Conservation (phyloP, 2,888 invertebrate species). For the Drosophila crucigera region DNA sequence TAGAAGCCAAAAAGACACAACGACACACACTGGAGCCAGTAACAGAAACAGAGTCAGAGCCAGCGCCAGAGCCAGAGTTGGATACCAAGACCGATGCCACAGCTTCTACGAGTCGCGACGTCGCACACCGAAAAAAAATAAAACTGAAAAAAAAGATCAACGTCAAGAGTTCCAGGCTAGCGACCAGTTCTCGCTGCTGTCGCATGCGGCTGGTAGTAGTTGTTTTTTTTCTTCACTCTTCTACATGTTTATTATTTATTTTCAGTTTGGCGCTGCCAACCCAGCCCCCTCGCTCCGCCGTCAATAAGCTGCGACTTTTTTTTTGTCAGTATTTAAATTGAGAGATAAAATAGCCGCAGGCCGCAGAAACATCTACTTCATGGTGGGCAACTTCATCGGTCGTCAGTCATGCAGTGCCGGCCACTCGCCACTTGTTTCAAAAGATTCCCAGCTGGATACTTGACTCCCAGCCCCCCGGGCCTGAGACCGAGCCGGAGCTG, state of each 20-base stretch:
- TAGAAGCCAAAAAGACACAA: constrained; percentile 82
- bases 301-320: constrained; percentile 38
- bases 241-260: constrained; percentile 73
- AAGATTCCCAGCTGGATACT: constrained; percentile 60
- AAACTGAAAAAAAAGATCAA: constrained; percentile 32
- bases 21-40: constrained; percentile 44
- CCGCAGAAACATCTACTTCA: constrained; percentile 56
- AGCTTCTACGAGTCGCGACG: constrained; percentile 54
- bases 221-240: constrained; percentile 40
- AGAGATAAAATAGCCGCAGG: constrained; percentile 68
- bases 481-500: neutral
- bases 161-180: constrained; percentile 65
- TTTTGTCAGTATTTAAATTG: constrained; percentile 59
- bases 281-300: constrained; percentile 2
- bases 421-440: constrained; percentile 46
- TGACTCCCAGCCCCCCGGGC: constrained; percentile 27
- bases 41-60: constrained; percentile 37
- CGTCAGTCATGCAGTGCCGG: constrained; percentile 53
- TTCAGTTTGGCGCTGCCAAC: constrained; percentile 59
- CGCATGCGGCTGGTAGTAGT: constrained; percentile 35
- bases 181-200: constrained; percentile 71
- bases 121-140: constrained; percentile 50
- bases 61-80: constrained; percentile 24
- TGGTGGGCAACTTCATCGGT: constrained; percentile 49
- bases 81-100: constrained; percentile 51